These are phyloP conservation scores for Lepilemur septentrionalis DNA, from an alignment of 2,797 vertebrate species.

Conservation along the genomic window DNA sequence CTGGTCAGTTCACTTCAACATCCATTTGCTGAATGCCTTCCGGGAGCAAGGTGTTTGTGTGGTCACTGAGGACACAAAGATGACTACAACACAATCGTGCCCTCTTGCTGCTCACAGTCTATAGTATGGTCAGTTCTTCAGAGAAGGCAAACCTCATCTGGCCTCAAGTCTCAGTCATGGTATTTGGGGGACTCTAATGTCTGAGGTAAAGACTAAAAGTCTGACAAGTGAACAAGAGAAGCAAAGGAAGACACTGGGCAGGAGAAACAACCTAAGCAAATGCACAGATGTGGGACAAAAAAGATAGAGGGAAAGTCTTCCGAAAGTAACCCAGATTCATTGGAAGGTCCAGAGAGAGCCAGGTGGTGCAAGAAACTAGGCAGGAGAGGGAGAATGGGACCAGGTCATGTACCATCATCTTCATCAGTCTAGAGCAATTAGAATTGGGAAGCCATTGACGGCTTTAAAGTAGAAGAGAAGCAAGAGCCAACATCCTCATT, in stretches of 20 bases:
- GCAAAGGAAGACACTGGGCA: not conserved
- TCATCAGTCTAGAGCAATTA: not conserved
- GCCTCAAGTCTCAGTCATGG: not conserved
- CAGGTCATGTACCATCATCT: fast-evolving
- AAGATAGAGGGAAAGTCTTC: not conserved
- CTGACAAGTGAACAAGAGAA: not conserved
- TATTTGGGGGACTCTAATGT: not conserved
- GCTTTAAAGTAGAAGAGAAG: not conserved
- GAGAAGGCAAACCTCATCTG: not conserved
- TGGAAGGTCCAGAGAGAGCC: not conserved
- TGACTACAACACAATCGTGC: too few relatives aligned
- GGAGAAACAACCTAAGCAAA: not conserved
- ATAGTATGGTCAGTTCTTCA: not conserved
- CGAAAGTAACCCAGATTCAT: not conserved
- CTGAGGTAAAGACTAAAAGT: not conserved
- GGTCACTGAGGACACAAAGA: not conserved
- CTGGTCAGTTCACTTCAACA: not conserved
- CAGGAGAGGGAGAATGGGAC: not conserved
- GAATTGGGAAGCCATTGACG: not conserved
- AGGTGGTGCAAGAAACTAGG: not conserved
- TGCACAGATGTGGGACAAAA: not conserved
- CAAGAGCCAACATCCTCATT: not conserved
- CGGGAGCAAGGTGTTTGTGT: not conserved
- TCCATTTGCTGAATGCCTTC: not conserved
- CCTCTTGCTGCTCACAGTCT: not conserved